These are phyloP conservation scores for Labeo catla DNA, from an alignment of 2,113 vertebrate genomes.

Conservation along the genomic window DNA sequence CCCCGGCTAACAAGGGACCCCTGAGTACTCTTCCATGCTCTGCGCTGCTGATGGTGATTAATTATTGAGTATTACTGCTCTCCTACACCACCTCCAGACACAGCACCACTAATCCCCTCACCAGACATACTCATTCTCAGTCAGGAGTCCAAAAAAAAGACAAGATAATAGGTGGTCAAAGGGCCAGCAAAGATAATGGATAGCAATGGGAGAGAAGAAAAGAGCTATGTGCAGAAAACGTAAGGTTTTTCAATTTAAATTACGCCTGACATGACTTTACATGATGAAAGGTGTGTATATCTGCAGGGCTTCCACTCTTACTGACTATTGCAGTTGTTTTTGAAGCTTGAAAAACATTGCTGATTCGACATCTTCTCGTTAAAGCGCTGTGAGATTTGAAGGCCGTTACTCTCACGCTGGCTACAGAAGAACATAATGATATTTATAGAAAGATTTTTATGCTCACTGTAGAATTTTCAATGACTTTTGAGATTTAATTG, in stretches of 20 bases:
- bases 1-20: conserved; percentile 54
- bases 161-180: conserved; percentile 31
- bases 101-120: conserved; percentile 24
- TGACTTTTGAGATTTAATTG: conserved; percentile 7
- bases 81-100: conserved; percentile 39
- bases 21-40: conserved; percentile 42
- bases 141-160: conserved; percentile 17
- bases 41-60: conserved; percentile 49
- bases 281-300: conserved; percentile 24
- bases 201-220: conserved; percentile 13
- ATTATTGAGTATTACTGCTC: conserved; percentile 55
- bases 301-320: background rate
- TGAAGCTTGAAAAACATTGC: conserved; percentile 5
- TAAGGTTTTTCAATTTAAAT: conserved; percentile 29
- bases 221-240: background rate
- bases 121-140: conserved; percentile 27
- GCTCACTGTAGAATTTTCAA: background rate
- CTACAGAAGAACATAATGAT: conserved; percentile 5
- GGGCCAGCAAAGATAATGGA: conserved; percentile 16
- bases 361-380: background rate
- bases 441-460: background rate
- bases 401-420: background rate
- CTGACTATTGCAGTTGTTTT: background rate
- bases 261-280: conserved; percentile 18
- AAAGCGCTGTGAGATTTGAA: conserved; percentile 1